Conservation (phyloP, 1,140 invertebrate genomes). For the Drosophila parabipectinata region DNA sequence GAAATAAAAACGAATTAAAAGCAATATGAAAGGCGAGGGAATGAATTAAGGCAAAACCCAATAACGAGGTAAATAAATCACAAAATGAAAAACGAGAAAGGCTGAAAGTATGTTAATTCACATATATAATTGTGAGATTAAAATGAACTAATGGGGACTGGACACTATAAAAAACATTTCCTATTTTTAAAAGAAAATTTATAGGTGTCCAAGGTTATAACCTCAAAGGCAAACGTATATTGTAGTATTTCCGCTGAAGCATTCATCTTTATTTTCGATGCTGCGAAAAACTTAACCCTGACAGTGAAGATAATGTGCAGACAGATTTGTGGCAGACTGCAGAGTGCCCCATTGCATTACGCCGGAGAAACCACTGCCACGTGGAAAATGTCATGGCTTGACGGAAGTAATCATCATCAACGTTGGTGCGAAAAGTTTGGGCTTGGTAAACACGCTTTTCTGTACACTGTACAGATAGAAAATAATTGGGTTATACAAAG, state of each 20-base stretch:
- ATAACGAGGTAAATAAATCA: constrained; percentile 46
- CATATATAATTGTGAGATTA: constrained; percentile 12
- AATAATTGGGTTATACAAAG: too few species aligned
- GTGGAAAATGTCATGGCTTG: constrained; percentile 53
- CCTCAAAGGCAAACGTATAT: constrained; percentile 5
- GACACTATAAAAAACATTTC: constrained; percentile 1
- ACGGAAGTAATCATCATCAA: constrained; percentile 57
- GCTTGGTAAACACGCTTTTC: constrained; percentile 34
- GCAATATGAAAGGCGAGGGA: constrained; percentile 20
- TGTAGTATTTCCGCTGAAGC: constrained; percentile 5
- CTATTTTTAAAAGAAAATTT: constrained; percentile 17
- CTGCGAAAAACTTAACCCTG: background rate
- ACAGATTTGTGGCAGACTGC: constrained; percentile 27
- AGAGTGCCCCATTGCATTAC: constrained; percentile 21
- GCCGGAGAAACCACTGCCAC: constrained; percentile 20
- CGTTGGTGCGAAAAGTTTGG: constrained; percentile 23
- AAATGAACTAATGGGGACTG: constrained; percentile 6
- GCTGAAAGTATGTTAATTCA: constrained; percentile 22
- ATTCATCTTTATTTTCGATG: constrained; percentile 12
- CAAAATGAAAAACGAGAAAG: constrained; percentile 29
- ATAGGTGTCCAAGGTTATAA: constrained; percentile 7
- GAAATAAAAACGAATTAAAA: constrained; percentile 42
- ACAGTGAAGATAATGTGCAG: constrained; percentile 11
- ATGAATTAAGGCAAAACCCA: constrained; percentile 32
- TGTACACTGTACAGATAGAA: too few species aligned